Conservation (phyloP, 2,797 vertebrate genomes). For the Spondyliosoma cantharus region DNA sequence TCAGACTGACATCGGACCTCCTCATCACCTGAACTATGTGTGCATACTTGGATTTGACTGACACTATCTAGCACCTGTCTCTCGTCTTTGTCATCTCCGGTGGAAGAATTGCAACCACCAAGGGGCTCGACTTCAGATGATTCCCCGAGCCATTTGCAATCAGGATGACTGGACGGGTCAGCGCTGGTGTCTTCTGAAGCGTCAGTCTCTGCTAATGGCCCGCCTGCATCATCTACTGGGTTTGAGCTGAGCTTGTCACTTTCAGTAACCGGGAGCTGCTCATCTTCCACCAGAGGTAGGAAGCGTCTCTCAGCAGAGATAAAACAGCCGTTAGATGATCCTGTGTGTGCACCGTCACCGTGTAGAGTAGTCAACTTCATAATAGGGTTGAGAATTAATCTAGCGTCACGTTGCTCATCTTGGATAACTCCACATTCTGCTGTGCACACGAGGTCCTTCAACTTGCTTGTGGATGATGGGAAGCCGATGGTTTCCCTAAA, state of each 20-base stretch:
- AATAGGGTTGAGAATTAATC: slow-evolving; percentile 16
- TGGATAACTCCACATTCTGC: slow-evolving; percentile 16
- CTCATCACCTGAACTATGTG: slow-evolving; percentile 34
- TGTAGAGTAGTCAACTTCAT: slow-evolving; percentile 13
- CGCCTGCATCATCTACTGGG: slow-evolving; percentile 45
- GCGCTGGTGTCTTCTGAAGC: slow-evolving; percentile 39
- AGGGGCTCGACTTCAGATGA: slow-evolving; percentile 58
- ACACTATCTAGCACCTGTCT: slow-evolving; percentile 46
- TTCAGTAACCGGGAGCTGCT: slow-evolving; percentile 48
- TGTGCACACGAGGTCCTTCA: not conserved
- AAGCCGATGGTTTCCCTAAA: slow-evolving; percentile 28
- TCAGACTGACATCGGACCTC: slow-evolving; percentile 57
- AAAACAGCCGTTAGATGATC: slow-evolving; percentile 25
- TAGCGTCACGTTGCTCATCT: slow-evolving; percentile 18
- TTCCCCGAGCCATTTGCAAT: slow-evolving; percentile 58
- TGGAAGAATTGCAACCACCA: slow-evolving; percentile 23
- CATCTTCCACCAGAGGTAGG: slow-evolving; percentile 39
- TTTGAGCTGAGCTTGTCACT: slow-evolving; percentile 52
- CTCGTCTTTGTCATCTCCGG: slow-evolving; percentile 39
- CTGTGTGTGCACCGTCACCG: not conserved
- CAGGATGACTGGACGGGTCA: slow-evolving; percentile 49
- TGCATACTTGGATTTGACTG: slow-evolving; percentile 47
- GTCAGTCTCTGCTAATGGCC: slow-evolving; percentile 46
- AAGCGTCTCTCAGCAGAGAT: slow-evolving; percentile 32
- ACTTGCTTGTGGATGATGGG: not conserved